phyloP scores from a whole-genome alignment of 2,113 vertebrate species.

The Panurus biarmicus region DNA sequence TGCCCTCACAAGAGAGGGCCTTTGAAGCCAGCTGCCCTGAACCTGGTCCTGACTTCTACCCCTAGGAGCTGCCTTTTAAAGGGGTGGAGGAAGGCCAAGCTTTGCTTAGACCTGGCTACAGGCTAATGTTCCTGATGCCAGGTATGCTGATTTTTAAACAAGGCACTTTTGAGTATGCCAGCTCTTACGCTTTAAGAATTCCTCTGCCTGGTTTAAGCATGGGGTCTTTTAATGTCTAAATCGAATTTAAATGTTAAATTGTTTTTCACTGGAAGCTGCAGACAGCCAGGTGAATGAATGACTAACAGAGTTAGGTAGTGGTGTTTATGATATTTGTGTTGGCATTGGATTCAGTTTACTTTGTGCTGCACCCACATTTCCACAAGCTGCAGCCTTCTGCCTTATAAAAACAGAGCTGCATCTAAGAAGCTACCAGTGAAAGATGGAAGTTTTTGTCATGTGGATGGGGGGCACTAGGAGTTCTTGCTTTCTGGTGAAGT shows the following conservation, averaged over 20 bases:
- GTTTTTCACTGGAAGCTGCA: background rate
- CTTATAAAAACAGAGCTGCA: background rate
- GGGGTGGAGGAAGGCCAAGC: background rate
- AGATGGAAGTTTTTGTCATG: background rate
- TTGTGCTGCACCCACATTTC: background rate
- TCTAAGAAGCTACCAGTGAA: background rate
- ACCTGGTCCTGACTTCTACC: background rate
- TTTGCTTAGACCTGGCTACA: background rate
- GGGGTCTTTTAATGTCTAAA: background rate
- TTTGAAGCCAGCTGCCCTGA: background rate
- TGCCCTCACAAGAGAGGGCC: background rate
- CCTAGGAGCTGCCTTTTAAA: background rate
- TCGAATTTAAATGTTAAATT: background rate
- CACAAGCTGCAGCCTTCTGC: background rate
- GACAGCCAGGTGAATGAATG: background rate
- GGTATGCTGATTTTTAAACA: background rate
- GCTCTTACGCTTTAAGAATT: background rate
- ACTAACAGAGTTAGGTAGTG: background rate
- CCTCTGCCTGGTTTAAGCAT: background rate
- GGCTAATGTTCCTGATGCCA: background rate
- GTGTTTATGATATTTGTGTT: background rate
- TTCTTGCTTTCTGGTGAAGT: background rate
- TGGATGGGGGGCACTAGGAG: background rate
- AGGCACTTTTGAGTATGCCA: background rate
- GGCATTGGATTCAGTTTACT: background rate